Percentiles rank a stretch among this genome's conserved stretches.
phyloP scores from a whole-genome alignment of 1,140 invertebrate species.

The Drosophila santomea region DNA sequence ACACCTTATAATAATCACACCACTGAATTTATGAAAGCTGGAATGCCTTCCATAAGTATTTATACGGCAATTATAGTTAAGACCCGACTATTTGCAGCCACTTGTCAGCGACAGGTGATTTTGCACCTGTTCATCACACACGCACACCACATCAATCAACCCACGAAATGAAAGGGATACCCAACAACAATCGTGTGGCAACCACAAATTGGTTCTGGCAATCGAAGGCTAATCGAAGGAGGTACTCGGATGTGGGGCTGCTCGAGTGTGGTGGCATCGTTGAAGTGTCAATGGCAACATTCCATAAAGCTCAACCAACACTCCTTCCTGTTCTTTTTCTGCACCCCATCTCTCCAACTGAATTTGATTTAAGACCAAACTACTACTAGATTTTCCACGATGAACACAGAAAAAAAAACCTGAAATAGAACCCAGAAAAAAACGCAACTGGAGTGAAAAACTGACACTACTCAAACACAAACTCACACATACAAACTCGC shows the following conservation, averaged over 20 bases:
- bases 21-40: background rate
- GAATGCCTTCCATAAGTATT: background rate
- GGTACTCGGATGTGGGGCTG: slow-evolving; percentile 6
- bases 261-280: slow-evolving; percentile 23
- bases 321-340: slow-evolving; percentile 1
- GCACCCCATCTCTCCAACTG: slow-evolving; percentile 15
- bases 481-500: slow-evolving; percentile 6
- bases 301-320: slow-evolving; percentile 64
- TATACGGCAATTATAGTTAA: slow-evolving; percentile 18
- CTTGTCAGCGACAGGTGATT: slow-evolving; percentile 29
- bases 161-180: slow-evolving; percentile 6
- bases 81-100: slow-evolving; percentile 6
- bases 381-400: slow-evolving; percentile 38
- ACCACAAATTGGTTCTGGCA: slow-evolving; percentile 72
- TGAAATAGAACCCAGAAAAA: slow-evolving; percentile 36
- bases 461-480: slow-evolving; percentile 38
- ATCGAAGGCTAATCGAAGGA: slow-evolving; percentile 71
- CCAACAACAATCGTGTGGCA: slow-evolving; percentile 31
- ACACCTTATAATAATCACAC: background rate
- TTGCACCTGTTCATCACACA: slow-evolving; percentile 8
- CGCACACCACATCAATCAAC: slow-evolving; percentile 44
- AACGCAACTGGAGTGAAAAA: slow-evolving; percentile 65
- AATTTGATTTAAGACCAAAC: slow-evolving; percentile 79
- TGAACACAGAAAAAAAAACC: background rate
- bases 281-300: slow-evolving; percentile 73